phyloP scores from a whole-genome alignment of 2,113 vertebrate species.

The Nanorana parkeri region DNA sequence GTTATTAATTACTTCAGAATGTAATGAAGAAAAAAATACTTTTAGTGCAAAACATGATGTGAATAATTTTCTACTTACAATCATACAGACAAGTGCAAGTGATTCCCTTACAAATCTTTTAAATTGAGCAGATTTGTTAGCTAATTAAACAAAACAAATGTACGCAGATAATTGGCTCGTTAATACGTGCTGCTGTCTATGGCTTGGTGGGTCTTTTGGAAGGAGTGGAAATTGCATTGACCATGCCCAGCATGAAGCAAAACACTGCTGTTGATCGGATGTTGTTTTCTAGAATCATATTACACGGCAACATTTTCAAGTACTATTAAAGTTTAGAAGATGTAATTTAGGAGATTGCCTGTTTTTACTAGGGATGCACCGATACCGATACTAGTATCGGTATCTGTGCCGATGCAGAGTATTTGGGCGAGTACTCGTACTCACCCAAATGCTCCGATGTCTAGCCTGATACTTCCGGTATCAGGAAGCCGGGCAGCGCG shows the following conservation, averaged over 20 bases:
- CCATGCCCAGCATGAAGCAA: neutral
- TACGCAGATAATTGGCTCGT: conserved; percentile 18
- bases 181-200: neutral
- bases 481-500: too few relatives aligned
- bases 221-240: neutral
- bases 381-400: too few relatives aligned
- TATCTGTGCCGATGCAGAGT: too few relatives aligned
- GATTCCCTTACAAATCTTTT: conserved; percentile 1
- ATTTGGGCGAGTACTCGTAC: too few relatives aligned
- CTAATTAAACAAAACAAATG: conserved; percentile 33
- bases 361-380: too few relatives aligned
- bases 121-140: conserved; percentile 17
- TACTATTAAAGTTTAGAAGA: too few relatives aligned
- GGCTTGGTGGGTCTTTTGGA: neutral
- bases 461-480: too few relatives aligned
- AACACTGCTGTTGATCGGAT: neutral
- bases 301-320: neutral
- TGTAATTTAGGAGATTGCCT: too few relatives aligned
- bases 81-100: neutral
- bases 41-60: conserved; percentile 13
- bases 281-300: neutral
- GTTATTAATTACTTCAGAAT: conserved; percentile 53
- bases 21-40: conserved; percentile 23
- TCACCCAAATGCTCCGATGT: too few relatives aligned
- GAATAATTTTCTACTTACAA: conserved; percentile 18